phyloP scores from a whole-genome alignment of 2,888 invertebrate genomes.

The Muscina levida region DNA sequence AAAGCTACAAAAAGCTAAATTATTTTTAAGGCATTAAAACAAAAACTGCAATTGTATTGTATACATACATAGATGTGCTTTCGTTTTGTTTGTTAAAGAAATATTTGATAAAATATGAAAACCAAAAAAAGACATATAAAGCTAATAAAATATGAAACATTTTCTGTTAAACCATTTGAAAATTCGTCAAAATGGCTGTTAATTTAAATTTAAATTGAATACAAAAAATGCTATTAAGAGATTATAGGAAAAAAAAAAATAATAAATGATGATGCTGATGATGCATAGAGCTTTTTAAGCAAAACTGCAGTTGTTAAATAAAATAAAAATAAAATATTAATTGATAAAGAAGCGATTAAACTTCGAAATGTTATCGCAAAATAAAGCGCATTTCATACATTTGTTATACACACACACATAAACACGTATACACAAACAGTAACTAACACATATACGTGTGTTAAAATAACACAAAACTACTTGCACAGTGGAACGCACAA shows the following conservation, averaged over 20 bases:
- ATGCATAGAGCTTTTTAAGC: constrained; percentile 51
- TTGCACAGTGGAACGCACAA: no score
- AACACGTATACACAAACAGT: background rate
- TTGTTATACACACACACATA: background rate
- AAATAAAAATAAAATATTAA: constrained; percentile 64
- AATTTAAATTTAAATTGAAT: constrained; percentile 81
- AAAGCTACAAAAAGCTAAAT: constrained; percentile 3
- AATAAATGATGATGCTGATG: constrained; percentile 42
- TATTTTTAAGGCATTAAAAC: constrained; percentile 58
- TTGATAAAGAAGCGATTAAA: constrained; percentile 54
- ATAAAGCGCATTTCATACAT: constrained; percentile 10
- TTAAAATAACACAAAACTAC: no score
- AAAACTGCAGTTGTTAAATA: constrained; percentile 68
- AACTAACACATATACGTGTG: background rate
- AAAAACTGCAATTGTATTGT: constrained; percentile 7
- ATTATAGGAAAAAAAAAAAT: constrained; percentile 62
- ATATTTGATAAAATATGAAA: constrained; percentile 7
- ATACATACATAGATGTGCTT: constrained; percentile 53
- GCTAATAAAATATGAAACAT: constrained; percentile 44
- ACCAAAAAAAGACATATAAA: background rate
- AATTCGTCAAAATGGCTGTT: constrained; percentile 80
- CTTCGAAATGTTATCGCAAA: background rate
- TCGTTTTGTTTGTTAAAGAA: constrained; percentile 40
- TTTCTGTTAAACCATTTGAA: constrained; percentile 72
- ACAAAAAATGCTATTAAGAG: constrained; percentile 80